Conservation (phyloP, 2,113 vertebrate genomes). For the Saimiri boliviensis region DNA sequence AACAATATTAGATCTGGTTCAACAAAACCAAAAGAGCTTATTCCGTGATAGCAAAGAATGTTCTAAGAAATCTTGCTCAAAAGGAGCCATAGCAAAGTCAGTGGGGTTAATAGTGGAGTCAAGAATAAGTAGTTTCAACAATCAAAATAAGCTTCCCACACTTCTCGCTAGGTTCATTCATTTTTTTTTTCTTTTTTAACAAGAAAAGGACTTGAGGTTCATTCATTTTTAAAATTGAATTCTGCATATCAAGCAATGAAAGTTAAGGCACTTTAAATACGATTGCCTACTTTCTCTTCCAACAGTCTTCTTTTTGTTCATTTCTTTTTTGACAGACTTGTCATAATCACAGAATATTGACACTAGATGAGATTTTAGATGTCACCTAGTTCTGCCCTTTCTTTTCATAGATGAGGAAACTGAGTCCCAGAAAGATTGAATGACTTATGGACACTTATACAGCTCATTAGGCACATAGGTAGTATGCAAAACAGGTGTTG, state of each 20-base stretch:
- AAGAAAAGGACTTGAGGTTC: background rate
- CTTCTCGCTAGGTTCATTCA: constrained; percentile 42
- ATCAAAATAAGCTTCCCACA: constrained; percentile 45
- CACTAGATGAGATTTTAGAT: background rate
- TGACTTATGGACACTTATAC: background rate
- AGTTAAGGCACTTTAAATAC: constrained; percentile 8
- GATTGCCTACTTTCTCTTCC: constrained; percentile 20
- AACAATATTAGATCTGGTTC: background rate
- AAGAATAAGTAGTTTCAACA: constrained; percentile 42
- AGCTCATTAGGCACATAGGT: background rate
- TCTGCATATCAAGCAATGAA: constrained; percentile 12
- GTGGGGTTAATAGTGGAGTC: constrained; percentile 13
- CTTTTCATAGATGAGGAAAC: constrained; percentile 17
- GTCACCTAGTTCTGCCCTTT: background rate
- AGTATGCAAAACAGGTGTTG: background rate
- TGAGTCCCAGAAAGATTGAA: background rate
- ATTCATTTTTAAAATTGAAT: constrained; percentile 58
- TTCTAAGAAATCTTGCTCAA: constrained; percentile 14
- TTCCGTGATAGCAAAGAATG: background rate
- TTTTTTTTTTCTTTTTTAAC: background rate
- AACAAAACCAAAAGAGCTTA: constrained; percentile 19
- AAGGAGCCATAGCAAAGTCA: constrained; percentile 32
- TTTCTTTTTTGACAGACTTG: constrained; percentile 46
- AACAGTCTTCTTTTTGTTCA: constrained; percentile 36
- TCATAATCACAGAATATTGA: background rate